Conservation (phyloP, 2,113 vertebrate genomes). For the Prunella fulvescens region DNA sequence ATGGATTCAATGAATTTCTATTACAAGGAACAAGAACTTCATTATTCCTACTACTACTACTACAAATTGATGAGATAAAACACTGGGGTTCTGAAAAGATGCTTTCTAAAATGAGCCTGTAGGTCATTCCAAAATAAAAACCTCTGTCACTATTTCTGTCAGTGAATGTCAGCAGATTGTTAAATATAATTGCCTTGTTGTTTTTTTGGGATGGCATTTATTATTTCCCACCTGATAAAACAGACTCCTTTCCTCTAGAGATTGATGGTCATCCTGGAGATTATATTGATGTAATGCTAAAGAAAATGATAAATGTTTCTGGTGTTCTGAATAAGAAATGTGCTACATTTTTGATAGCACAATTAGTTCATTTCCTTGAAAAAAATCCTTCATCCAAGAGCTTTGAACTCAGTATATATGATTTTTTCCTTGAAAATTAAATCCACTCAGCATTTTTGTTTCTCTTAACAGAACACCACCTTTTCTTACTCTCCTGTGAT, state of each 20-base stretch:
- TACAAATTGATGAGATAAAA: conserved; percentile 31
- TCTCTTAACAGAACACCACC: background rate
- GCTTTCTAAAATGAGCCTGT: background rate
- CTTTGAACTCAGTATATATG: background rate
- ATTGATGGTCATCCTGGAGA: background rate
- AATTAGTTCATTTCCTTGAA: background rate
- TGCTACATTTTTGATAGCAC: background rate
- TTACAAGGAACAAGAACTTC: conserved; percentile 4
- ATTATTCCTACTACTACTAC: background rate
- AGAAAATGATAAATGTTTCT: background rate
- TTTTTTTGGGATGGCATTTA: conserved; percentile 16
- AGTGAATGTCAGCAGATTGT: conserved; percentile 3
- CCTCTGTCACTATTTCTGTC: background rate
- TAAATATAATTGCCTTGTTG: background rate
- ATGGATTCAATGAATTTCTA: conserved; percentile 7
- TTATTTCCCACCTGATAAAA: conserved; percentile 29
- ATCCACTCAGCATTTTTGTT: background rate
- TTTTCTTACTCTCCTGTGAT: background rate
- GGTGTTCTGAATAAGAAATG: background rate
- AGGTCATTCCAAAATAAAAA: background rate
- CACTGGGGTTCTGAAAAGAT: background rate
- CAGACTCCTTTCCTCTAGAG: background rate
- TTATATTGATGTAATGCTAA: background rate
- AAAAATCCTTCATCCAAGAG: background rate
- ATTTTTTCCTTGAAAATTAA: background rate